Evolutionary conservation across 1,140 invertebrate species (phyloP).

Genomic region (Prorops nasuta): DNA sequence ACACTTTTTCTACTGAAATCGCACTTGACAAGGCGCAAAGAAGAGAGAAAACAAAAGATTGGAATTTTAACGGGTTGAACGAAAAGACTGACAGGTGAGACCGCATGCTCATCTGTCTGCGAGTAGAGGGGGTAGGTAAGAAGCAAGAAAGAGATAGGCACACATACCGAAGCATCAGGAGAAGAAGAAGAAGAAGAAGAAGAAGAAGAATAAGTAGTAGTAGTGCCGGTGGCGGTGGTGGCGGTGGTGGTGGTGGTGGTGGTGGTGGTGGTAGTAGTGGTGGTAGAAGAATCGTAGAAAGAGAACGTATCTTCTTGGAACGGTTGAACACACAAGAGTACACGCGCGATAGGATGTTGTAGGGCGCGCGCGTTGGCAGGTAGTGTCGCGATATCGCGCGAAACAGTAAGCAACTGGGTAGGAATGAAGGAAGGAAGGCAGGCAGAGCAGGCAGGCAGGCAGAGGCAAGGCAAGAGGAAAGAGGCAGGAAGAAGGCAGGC

Average conservation of each 20-base stretch:
- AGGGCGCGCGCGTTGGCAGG: neutral
- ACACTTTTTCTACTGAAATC: no score
- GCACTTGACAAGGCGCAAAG: no score
- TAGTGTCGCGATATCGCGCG: no score
- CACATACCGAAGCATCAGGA: slow-evolving; percentile 8
- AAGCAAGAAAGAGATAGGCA: slow-evolving; percentile 8
- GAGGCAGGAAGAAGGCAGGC: slow-evolving; percentile 12
- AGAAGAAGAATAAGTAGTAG: no score
- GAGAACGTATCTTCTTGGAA: no score
- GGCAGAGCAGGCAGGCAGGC: slow-evolving; percentile 4
- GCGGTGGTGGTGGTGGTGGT: neutral
- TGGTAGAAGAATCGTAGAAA: neutral
- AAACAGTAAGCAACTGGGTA: neutral
- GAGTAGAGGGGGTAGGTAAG: neutral
- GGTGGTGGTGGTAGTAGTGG: neutral
- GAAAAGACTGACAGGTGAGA: no score
- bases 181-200: neutral
- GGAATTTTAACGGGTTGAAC: no score
- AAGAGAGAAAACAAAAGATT: no score
- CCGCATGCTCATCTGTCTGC: neutral
- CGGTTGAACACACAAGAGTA: no score
- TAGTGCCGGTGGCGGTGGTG: no score
- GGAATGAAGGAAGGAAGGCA: neutral
- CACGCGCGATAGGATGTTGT: no score
- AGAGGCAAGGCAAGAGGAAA: slow-evolving; percentile 13